Evolutionary conservation across 2,888 invertebrate species (phyloP).

Genomic region (Pocota personata): DNA sequence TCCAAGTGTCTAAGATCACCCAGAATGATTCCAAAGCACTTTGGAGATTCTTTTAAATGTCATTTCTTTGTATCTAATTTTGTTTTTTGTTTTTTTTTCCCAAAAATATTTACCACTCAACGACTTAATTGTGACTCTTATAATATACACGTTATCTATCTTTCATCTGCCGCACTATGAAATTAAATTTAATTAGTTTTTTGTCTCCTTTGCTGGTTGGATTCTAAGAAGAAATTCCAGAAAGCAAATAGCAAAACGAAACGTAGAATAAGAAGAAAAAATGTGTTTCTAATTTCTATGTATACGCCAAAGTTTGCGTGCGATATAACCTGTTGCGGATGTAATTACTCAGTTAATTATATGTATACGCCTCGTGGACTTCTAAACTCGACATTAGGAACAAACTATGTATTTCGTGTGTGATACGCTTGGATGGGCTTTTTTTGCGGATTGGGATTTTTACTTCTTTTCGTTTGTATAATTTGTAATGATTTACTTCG

Average conservation of each 20-base stretch:
- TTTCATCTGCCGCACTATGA: slow-evolving; percentile 58
- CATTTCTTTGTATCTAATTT: slow-evolving; percentile 6
- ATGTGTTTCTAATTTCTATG: neutral
- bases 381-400: slow-evolving; percentile 25
- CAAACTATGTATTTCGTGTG: neutral
- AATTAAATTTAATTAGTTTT: slow-evolving; percentile 66
- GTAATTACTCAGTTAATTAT: slow-evolving; percentile 67
- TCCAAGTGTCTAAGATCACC: slow-evolving; percentile 38
- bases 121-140: slow-evolving; percentile 46
- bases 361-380: slow-evolving; percentile 53
- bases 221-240: slow-evolving; percentile 48
- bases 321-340: slow-evolving; percentile 62
- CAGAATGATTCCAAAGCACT: slow-evolving; percentile 32
- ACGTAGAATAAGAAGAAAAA: neutral
- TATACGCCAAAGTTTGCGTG: slow-evolving; percentile 39
- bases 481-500: neutral
- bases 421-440: neutral
- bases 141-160: slow-evolving; percentile 26
- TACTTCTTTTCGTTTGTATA: neutral
- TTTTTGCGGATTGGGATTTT: neutral
- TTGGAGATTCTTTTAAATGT: slow-evolving; percentile 1
- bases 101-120: slow-evolving; percentile 39
- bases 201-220: slow-evolving; percentile 14
- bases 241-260: slow-evolving; percentile 10
- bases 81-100: slow-evolving; percentile 17